Evolutionary conservation across 2,888 invertebrate species (phyloP).

Genomic region (Furcula furcula): DNA sequence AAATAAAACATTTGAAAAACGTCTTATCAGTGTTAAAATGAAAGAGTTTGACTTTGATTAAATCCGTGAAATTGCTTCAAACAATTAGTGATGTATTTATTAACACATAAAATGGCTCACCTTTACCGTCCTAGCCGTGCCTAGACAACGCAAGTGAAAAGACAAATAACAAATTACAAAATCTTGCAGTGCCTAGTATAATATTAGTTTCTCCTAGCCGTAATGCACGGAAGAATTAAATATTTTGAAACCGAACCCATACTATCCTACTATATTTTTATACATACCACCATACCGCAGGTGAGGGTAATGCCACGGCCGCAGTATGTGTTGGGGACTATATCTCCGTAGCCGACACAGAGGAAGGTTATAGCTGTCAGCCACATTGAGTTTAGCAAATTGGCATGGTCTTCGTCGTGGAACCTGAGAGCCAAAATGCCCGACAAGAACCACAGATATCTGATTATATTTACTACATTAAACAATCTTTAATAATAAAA

Average conservation of each 20-base stretch:
- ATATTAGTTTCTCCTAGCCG: conserved; percentile 31
- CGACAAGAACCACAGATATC: conserved; percentile 79
- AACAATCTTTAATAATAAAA: conserved; percentile 22
- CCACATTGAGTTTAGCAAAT: conserved; percentile 99
- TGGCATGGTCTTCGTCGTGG: conserved; percentile 99
- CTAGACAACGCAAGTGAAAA: conserved; percentile 60
- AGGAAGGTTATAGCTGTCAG: conserved; percentile 99
- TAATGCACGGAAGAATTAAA: conserved; percentile 33
- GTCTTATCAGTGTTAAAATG: conserved; percentile 36
- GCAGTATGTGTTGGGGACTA: conserved; percentile 99
- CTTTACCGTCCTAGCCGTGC: conserved; percentile 65
- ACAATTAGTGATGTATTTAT: conserved; percentile 43
- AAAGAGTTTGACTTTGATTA: conserved; percentile 81
- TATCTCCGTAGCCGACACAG: conserved; percentile 99
- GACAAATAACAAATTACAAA: conserved; percentile 10
- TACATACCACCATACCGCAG: conserved; percentile 99
- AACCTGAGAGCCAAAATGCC: conserved; percentile 88
- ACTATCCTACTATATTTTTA: conserved; percentile 59
- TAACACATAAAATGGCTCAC: conserved; percentile 81
- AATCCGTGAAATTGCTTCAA: conserved; percentile 55
- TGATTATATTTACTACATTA: conserved; percentile 43
- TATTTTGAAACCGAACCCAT: conserved; percentile 50
- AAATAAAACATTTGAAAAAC: conserved; percentile 44
- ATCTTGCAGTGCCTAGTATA: conserved; percentile 58
- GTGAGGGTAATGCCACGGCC: conserved; percentile 99